Evolutionary conservation across 53 echinoderm and acorn worm genomes (phyloP), one percentile per base, ranked within the genome.

Genomic region (Pentamera pediparva): DNA sequence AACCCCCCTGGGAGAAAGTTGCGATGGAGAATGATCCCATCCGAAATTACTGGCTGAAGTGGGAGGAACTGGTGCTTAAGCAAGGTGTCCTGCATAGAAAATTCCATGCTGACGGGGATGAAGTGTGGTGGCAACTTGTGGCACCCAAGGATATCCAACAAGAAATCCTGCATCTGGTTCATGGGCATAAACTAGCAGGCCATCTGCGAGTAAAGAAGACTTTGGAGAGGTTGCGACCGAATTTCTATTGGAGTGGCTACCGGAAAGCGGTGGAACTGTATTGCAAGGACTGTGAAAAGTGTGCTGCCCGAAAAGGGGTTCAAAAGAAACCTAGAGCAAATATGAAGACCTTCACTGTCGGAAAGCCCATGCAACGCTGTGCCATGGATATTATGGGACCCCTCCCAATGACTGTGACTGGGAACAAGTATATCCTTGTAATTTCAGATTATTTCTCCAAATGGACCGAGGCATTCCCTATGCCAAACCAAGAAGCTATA

Each of bases 131-230:
- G 26, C 4, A 59, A 59, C 59, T 59, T 3, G 15, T 86, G 25
- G 59, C 29, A 25, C 86, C 86, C 4, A 39, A 34, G 19, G 27
- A 3, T 9, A 48, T 67, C 13, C 56, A 74, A 51, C 37, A 75
- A 9, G 51, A 37, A 36, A 74, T 80, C 10, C 10, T 86, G 0
- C 20, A 21, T 13, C 51, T 63, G 48, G 10, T 75, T 35, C 81
- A 69, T 80, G 70, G 57, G 15, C 45, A 48, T 39, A 20, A 25
- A 17, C 40, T 77, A 24, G 38, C 51, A 21, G 69, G 76, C 34
- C 80, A 86, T 29, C 62, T 75, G 32, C 72, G 76, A 7, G 28
- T 33, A 39, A n/a, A 83, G 38, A 39, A 43, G 49, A 35, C 55
- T 40, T 11, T 64, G 60, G 34, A 65, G 41, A 56, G 75, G 32